These are phyloP conservation scores for Zaprionus vittiger DNA, from an alignment of 1,140 invertebrate genomes.

Conservation along the genomic window DNA sequence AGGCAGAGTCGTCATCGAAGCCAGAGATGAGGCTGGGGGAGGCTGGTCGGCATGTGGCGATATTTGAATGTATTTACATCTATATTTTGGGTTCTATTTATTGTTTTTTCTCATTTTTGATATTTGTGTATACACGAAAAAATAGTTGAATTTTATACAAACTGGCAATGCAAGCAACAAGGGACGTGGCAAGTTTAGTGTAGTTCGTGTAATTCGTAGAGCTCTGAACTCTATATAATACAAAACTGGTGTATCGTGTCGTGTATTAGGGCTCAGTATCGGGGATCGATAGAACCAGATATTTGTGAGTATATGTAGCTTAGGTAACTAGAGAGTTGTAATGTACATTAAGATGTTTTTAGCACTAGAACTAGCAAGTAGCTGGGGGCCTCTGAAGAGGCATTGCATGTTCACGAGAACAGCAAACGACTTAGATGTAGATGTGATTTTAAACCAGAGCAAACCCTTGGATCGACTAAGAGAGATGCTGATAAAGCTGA, in stretches of 20 bases:
- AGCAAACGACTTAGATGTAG: conserved; percentile 71
- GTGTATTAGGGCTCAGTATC: neutral
- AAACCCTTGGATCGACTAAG: conserved; percentile 34
- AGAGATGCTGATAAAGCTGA: conserved; percentile 42
- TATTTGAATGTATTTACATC: conserved; percentile 27
- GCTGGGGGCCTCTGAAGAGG: conserved; percentile 56
- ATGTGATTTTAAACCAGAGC: conserved; percentile 73
- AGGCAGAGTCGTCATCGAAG: conserved; percentile 11
- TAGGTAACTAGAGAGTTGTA: conserved; percentile 61
- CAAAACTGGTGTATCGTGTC: neutral
- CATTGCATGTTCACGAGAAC: conserved; percentile 33
- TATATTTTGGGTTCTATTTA: conserved; percentile 4
- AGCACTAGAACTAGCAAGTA: conserved; percentile 73
- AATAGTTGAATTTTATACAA: conserved; percentile 24
- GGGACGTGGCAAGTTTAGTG: neutral
- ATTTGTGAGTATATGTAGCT: conserved; percentile 25
- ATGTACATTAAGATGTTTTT: conserved; percentile 79
- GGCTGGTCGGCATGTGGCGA: conserved; percentile 26
- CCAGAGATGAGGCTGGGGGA: neutral
- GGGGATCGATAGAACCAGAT: conserved; percentile 9
- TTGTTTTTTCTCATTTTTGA: neutral
- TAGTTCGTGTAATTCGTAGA: conserved; percentile 7
- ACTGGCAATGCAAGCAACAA: neutral
- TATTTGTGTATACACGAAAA: conserved; percentile 11
- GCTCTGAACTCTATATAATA: neutral